Evolutionary conservation across 2,113 vertebrate genomes (phyloP).

Genomic region (Plestiodon gilberti): DNA sequence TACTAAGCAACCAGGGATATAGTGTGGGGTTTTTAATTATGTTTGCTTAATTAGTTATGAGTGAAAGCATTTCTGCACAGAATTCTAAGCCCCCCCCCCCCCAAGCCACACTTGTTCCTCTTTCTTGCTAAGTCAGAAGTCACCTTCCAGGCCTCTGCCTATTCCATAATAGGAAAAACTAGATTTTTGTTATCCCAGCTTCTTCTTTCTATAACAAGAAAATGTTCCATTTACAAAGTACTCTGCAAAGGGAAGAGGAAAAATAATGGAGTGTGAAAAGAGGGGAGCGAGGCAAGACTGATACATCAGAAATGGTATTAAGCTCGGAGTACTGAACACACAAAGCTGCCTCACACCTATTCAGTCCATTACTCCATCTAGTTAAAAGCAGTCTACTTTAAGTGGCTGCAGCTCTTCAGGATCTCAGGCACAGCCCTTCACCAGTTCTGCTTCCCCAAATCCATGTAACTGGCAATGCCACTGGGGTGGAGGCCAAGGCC

Average conservation of each 20-base stretch:
- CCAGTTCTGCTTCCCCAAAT: background rate
- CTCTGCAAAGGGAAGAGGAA: background rate
- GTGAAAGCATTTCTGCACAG: conserved; percentile 64
- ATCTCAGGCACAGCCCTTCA: background rate
- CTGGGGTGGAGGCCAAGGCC: too few species aligned
- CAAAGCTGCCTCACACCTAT: background rate
- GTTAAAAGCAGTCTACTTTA: background rate
- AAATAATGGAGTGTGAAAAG: background rate
- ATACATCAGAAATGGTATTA: background rate
- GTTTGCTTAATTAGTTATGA: conserved; percentile 81
- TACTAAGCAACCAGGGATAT: conserved; percentile 86
- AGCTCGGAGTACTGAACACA: background rate
- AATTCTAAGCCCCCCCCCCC: background rate
- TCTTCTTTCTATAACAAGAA: background rate
- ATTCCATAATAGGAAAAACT: background rate
- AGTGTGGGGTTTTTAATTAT: conserved; percentile 77
- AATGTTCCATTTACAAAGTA: background rate
- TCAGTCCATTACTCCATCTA: background rate
- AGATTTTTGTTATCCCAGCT: background rate
- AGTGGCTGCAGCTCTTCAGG: background rate
- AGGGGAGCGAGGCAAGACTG: background rate
- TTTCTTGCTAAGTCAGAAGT: background rate
- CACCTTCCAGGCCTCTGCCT: background rate
- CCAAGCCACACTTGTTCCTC: background rate
- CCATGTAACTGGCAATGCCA: background rate